These are phyloP conservation scores for Pardosa pseudoannulata DNA, from an alignment of 2,888 invertebrate genomes.

Conservation along the genomic window DNA sequence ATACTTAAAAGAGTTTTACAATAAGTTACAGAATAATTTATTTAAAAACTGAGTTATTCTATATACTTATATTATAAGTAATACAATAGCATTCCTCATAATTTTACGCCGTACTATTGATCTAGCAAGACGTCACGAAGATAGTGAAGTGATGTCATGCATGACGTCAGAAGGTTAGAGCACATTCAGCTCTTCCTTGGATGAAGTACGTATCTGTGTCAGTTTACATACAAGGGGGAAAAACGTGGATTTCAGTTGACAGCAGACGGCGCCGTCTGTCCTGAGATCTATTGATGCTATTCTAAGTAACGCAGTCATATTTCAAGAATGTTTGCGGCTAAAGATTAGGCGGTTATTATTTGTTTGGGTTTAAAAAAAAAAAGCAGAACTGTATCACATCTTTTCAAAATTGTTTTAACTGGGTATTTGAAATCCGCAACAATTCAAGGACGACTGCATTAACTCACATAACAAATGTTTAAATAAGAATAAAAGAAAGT, in stretches of 20 bases:
- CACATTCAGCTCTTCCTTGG: background rate
- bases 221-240: conserved; percentile 6
- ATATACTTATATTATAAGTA: no score
- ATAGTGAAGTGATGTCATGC: background rate
- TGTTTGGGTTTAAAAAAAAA: no score
- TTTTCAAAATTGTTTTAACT: no score
- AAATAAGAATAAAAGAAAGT: no score
- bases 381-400: no score
- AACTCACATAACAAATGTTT: no score
- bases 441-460: no score
- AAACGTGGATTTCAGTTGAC: conserved; percentile 16
- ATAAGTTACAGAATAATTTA: no score
- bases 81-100: no score
- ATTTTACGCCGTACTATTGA: background rate
- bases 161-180: background rate
- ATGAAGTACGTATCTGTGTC: background rate
- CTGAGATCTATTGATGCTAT: conserved; percentile 25
- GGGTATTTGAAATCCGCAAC: no score
- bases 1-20: no score
- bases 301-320: background rate
- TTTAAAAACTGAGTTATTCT: no score
- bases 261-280: conserved; percentile 20
- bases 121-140: background rate
- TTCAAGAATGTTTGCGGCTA: background rate
- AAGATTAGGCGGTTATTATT: background rate